Conservation (phyloP, 2,113 vertebrate genomes). For the Ammodramus savannarum region DNA sequence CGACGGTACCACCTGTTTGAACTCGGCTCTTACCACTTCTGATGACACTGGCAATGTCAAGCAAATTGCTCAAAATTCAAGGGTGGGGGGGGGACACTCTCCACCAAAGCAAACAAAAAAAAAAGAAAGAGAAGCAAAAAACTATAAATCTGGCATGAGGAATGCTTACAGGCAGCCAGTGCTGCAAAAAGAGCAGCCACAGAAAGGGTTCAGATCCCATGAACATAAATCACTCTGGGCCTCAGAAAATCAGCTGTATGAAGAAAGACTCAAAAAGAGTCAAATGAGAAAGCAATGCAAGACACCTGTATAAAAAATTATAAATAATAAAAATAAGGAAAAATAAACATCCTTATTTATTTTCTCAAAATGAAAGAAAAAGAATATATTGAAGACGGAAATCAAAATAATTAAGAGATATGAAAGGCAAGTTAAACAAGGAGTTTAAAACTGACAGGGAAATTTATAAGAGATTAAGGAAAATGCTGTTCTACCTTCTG, state of each 20-base stretch:
- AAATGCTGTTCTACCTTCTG: conserved; percentile 1
- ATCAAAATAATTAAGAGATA: neutral
- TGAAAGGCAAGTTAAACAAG: neutral
- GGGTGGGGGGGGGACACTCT: neutral
- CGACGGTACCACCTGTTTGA: conserved; percentile 14
- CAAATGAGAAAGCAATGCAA: neutral
- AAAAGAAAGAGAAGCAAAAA: neutral
- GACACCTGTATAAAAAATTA: neutral
- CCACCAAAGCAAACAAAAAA: neutral
- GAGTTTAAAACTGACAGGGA: conserved; percentile 4
- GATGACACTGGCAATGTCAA: conserved; percentile 29
- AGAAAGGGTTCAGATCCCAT: neutral
- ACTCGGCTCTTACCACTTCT: neutral
- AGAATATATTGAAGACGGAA: neutral
- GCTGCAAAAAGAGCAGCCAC: neutral
- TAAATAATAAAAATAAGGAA: neutral
- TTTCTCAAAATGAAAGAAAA: neutral
- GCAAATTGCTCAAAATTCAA: neutral
- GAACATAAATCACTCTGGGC: neutral
- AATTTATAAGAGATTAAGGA: neutral
- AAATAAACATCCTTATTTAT: neutral
- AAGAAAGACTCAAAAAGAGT: neutral
- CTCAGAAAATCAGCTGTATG: neutral
- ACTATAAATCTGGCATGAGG: neutral
- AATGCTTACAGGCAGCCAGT: neutral